Base-by-base conservation (phyloP, 2,888 invertebrate species). In the Alcis repandata region DNA sequence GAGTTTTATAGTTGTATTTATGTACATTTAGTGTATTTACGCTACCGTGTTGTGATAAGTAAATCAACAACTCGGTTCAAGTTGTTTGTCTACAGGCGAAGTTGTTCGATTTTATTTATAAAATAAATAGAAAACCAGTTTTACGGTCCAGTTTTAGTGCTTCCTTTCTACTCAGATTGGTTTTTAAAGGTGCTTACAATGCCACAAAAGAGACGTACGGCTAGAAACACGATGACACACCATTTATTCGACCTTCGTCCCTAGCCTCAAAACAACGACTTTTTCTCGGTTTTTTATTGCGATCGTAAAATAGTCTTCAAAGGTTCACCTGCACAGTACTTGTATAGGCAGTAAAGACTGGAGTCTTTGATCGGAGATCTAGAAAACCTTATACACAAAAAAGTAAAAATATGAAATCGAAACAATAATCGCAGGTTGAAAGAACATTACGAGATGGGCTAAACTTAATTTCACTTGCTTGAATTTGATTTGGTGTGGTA, bases 201-300 rank as follows among this genome's bases (percentile, higher is more conserved):
- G 51, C 60, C 51, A 65, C 65, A 60, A 65, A 58, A 43, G 13
- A 36, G 40, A 7, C 45, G 7, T 49, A 51, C 49, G 45, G 41
- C 36, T 41, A 46, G 22, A 63, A 67, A 52, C 48, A 54, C 68
- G 67, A 68, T 72, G 72, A 69, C 72, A 69, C 45, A 66, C 59
- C 69, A 71, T 71, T 71, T 73, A 71, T 71, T 68, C 64, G 62
- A 71, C 64, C 72, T 63, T 53, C 56, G 56, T 59, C 62, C 61
- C 40, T 49, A 40, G 54, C 64, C 68, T 60, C 71, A 71, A 73
- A 70, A 70, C 73, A 70, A 64, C 70, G 53, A 67, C 54, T 57
- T 41, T 56, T 71, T 70, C 60, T 63, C 66, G 43, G 63, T 46
- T 59, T 59, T 72, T 73, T 71, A 73, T 69, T 56, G 60, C 63